Conservation (phyloP, 2,113 vertebrate genomes). For the Caretta caretta region DNA sequence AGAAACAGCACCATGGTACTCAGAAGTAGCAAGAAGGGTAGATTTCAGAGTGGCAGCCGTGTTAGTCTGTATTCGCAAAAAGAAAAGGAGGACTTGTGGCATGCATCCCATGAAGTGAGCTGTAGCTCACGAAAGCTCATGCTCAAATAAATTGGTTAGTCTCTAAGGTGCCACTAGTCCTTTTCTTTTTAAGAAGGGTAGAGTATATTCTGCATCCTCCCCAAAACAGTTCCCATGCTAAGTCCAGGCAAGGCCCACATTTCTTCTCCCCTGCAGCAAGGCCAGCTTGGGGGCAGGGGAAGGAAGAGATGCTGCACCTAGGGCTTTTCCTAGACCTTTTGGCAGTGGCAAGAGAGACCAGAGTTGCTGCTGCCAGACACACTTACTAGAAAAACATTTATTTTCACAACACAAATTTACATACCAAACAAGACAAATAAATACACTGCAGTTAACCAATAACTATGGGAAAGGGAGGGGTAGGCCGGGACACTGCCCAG, state of each 20-base stretch:
- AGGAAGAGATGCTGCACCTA: background rate
- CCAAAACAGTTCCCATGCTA: background rate
- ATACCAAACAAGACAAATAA: slow-evolving; percentile 12
- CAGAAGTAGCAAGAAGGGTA: background rate
- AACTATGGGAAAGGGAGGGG: background rate
- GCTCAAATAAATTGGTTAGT: too few relatives aligned
- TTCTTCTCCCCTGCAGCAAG: background rate
- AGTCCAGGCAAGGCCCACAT: background rate
- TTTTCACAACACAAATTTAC: slow-evolving; percentile 62
- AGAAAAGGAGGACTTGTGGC: too few relatives aligned
- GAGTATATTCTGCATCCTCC: background rate
- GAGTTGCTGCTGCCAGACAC: background rate
- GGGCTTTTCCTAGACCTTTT: background rate
- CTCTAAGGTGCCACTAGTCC: too few relatives aligned
- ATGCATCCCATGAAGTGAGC: too few relatives aligned
- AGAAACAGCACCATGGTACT: rapidly evolving
- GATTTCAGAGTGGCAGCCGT: background rate
- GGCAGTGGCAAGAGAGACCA: background rate
- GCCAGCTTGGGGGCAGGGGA: background rate
- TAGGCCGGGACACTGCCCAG: background rate
- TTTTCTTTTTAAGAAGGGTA: background rate
- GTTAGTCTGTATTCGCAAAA: too few relatives aligned
- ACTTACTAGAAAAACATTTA: slow-evolving; percentile 63
- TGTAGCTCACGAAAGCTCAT: too few relatives aligned
- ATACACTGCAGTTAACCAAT: slow-evolving; percentile 18